Evolutionary conservation across 2,113 vertebrate species (phyloP).

Genomic region (Vanacampus margaritifer): DNA sequence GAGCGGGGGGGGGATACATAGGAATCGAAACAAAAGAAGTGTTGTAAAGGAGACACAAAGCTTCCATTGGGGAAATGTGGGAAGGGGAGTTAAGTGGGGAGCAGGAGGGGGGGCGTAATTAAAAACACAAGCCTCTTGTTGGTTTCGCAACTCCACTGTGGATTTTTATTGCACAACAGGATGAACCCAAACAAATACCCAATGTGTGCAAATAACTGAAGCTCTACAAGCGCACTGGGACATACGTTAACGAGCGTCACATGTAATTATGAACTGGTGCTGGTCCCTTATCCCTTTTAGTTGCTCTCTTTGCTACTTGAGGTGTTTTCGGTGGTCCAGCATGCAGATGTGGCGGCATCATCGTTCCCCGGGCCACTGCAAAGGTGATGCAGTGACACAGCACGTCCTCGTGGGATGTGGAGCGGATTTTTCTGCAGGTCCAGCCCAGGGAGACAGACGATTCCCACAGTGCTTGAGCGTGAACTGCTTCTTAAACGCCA

Average conservation of each 20-base stretch:
- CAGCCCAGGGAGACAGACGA: slow-evolving; percentile 37
- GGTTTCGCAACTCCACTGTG: slow-evolving; percentile 23
- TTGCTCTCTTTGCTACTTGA: slow-evolving; percentile 5
- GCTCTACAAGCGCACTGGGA: slow-evolving; percentile 23
- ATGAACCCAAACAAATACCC: slow-evolving; percentile 25
- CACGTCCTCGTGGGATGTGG: slow-evolving; percentile 28
- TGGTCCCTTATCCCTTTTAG: slow-evolving; percentile 6
- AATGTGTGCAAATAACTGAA: slow-evolving; percentile 34
- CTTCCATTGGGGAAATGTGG: slow-evolving; percentile 54
- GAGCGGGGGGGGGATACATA: slow-evolving; percentile 10
- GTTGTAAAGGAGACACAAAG: slow-evolving; percentile 55
- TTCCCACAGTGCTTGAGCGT: slow-evolving; percentile 47
- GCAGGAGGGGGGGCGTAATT: slow-evolving; percentile 46
- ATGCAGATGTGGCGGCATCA: slow-evolving; percentile 37
- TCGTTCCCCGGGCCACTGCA: slow-evolving; percentile 23
- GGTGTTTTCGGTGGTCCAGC: slow-evolving; percentile 31
- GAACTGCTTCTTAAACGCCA: slow-evolving; percentile 29
- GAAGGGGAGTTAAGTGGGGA: slow-evolving; percentile 27
- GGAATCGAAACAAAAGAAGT: slow-evolving; percentile 53
- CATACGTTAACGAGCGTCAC: slow-evolving; percentile 8
- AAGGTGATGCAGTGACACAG: slow-evolving; percentile 39
- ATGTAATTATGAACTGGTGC: slow-evolving; percentile 14
- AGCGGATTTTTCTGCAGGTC: slow-evolving; percentile 37
- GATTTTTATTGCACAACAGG: slow-evolving; percentile 41
- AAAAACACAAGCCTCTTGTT: slow-evolving; percentile 60